Evolutionary conservation across 2,113 vertebrate species (phyloP), one percentile per base, ranked within the genome.

Genomic region (Sphyrna mokarran): DNA sequence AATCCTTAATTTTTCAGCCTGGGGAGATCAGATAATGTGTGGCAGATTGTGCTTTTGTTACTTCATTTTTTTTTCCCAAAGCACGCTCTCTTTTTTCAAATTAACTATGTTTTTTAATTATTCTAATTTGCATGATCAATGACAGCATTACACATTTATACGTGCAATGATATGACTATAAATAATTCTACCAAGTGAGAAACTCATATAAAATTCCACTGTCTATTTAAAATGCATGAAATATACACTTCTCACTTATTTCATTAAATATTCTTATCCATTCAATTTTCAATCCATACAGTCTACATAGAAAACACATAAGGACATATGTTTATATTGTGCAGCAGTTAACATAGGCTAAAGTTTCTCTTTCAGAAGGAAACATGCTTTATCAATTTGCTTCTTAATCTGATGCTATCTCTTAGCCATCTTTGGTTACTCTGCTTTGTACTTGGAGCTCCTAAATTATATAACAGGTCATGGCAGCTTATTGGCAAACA

Each of bases 1-100:
- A 61, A 66, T 63, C 89, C 89, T 66, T 91, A 66, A 91, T 91
- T 66, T 91, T 91, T 91, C 89, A 91, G 89, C 89, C 61, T 91
- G 58, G 58, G 29, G 61, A 63, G 89, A 91, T 66, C 33, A 91
- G 89, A 91, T 91, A 63, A 91, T 91, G 58, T 58, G 37, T 91
- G 89, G 58, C 89, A 91, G 89, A 61, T 63, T 63, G 33, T 91
- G 78, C 14, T n/a, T 83, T 83, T 83, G 58, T 91, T 66, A 66
- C 33, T 63, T 14, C 6, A 29, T 66, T 91, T 76, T 76, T 76
- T 76, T 70, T 72, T 48, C 43, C 22, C 63, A 11, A 69, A 72
- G 68, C 7, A 43, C 66, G 16, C 68, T 72, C 40, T 72, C 48
- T 95, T 94, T 69, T 48, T n/a, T 94, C n/a, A 66, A 95, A 95